Evolutionary conservation across 1,140 invertebrate species (phyloP).

Genomic region (Brachionus calyciflorus): DNA sequence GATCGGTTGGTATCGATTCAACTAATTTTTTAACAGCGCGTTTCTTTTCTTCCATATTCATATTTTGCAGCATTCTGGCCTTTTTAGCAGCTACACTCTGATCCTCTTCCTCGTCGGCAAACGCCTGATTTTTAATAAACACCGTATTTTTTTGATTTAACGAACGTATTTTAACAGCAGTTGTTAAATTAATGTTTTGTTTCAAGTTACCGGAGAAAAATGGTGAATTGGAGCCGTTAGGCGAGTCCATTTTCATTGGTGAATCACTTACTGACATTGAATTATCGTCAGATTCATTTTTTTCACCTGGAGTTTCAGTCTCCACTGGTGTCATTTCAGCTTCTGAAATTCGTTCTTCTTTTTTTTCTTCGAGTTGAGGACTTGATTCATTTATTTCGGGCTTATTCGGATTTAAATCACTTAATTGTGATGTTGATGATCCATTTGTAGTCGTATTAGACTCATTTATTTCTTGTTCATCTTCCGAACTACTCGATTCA

Average conservation of each 20-base stretch:
- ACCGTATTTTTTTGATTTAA: neutral
- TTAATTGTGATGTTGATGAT: neutral
- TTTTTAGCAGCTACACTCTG: conserved; percentile 47
- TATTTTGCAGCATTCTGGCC: conserved; percentile 63
- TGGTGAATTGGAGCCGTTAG: neutral
- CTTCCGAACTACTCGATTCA: neutral
- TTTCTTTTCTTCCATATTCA: conserved; percentile 78
- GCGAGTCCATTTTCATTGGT: conserved; percentile 17
- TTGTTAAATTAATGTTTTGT: neutral
- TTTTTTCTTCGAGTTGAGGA: neutral
- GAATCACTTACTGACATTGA: neutral
- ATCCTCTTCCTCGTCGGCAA: conserved; percentile 46
- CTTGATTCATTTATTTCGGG: neutral
- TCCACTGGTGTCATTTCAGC: neutral
- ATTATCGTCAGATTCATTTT: neutral
- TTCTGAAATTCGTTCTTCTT: neutral
- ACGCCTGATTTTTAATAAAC: conserved; percentile 18
- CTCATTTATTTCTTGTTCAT: too few species aligned
- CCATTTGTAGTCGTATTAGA: too few species aligned
- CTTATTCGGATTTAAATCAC: neutral
- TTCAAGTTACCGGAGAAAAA: neutral
- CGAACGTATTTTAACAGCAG: neutral
- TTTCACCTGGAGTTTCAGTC: neutral
- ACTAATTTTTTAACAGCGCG: conserved; percentile 93
- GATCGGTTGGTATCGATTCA: conserved; percentile 95